Evolutionary conservation across 2,888 invertebrate genomes (phyloP).

Genomic region (Periphyllus acericola): DNA sequence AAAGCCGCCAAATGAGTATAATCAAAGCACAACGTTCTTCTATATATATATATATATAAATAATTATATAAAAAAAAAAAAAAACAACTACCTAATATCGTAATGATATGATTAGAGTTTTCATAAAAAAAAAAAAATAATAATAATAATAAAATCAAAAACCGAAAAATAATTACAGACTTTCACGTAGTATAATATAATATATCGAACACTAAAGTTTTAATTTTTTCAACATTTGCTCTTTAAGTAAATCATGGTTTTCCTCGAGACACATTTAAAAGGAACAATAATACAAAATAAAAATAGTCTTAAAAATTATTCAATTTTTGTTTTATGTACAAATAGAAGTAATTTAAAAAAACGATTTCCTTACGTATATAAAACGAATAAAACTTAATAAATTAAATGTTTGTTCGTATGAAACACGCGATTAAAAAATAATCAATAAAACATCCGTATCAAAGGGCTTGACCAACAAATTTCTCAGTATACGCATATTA

Average conservation of each 20-base stretch:
- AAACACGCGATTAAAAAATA: constrained; percentile 41
- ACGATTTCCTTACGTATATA: constrained; percentile 23
- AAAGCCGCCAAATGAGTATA: constrained; percentile 19
- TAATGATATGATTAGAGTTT: constrained; percentile 61
- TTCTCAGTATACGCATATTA: constrained; percentile 22
- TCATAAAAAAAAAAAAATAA: constrained; percentile 18
- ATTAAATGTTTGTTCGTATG: constrained; percentile 45
- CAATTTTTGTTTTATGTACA: constrained; percentile 39
- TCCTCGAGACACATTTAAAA: constrained; percentile 43
- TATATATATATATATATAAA: constrained; percentile 10
- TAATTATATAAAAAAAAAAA: too few relatives aligned
- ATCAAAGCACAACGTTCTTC: constrained; percentile 21
- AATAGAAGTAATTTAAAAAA: constrained; percentile 22
- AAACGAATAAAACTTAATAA: constrained; percentile 58
- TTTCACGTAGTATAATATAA: constrained; percentile 30
- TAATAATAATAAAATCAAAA: background rate
- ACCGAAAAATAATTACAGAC: constrained; percentile 48
- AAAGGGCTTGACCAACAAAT: constrained; percentile 14
- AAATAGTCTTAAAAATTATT: constrained; percentile 57
- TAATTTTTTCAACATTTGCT: constrained; percentile 42
- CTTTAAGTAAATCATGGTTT: constrained; percentile 36
- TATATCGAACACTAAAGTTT: constrained; percentile 41
- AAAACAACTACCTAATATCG: constrained; percentile 44
- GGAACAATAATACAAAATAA: constrained; percentile 60
- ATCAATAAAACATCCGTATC: constrained; percentile 12